Conservation (phyloP, 2,888 invertebrate species). For the Camponotus fellah region DNA sequence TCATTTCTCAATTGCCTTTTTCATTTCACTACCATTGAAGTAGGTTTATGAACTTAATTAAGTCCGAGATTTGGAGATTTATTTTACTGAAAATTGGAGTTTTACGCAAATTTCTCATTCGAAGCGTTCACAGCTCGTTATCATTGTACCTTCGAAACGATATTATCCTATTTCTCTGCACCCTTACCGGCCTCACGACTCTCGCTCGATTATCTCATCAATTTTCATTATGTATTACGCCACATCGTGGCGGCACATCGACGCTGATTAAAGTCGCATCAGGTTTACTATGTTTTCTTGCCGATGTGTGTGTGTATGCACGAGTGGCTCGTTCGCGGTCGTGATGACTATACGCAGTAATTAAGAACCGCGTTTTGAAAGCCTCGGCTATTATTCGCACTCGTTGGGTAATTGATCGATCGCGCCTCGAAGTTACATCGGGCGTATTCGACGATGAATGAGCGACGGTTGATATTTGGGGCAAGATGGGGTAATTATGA, state of each 20-base stretch:
- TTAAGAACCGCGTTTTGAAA: conserved; percentile 76
- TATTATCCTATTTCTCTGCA: conserved; percentile 73
- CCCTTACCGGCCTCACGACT: conserved; percentile 58
- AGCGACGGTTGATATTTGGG: conserved; percentile 65
- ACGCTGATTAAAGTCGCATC: conserved; percentile 78
- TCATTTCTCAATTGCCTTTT: not conserved
- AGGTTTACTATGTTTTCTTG: conserved; percentile 81
- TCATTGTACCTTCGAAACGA: conserved; percentile 71
- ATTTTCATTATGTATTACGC: conserved; percentile 83
- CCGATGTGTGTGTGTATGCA: conserved; percentile 31
- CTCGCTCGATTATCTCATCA: conserved; percentile 82
- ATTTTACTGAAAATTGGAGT: not conserved
- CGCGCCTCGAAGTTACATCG: conserved; percentile 75
- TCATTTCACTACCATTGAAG: not conserved
- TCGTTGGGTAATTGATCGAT: conserved; percentile 80
- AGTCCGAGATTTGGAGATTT: not conserved
- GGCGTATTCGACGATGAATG: conserved; percentile 76
- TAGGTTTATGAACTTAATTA: not conserved
- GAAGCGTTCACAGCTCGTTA: conserved; percentile 48
- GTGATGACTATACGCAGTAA: conserved; percentile 78
- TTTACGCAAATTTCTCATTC: not conserved
- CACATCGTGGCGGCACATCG: conserved; percentile 76
- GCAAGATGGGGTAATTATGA: conserved; percentile 56
- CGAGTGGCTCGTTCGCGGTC: conserved; percentile 62
- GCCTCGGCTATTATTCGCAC: conserved; percentile 69